Evolutionary conservation across 2,888 invertebrate species (phyloP).

Genomic region (Digitonthophagus gazella): DNA sequence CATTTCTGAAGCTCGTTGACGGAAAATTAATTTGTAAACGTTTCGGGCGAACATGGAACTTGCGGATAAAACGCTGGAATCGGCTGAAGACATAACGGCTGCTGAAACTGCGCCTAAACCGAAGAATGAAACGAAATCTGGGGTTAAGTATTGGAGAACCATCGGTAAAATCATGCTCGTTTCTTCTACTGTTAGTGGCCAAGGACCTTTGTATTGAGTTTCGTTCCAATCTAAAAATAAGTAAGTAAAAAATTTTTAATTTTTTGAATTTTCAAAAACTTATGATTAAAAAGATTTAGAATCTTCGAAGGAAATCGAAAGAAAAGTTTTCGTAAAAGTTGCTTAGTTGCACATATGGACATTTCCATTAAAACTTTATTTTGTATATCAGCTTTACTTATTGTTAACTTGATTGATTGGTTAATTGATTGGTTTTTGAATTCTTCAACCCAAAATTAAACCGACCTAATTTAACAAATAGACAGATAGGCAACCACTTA

Average conservation of each 20-base stretch:
- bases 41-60: constrained; percentile 99
- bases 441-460: too few species aligned
- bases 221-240: constrained; percentile 83
- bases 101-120: constrained; percentile 98
- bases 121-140: constrained; percentile 94
- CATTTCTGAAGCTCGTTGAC: constrained; percentile 94
- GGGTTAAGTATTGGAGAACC: constrained; percentile 95
- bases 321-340: too few species aligned
- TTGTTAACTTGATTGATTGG: too few species aligned
- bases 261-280: neutral
- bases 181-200: constrained; percentile 71
- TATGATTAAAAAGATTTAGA: too few species aligned
- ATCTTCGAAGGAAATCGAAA: too few species aligned
- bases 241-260: neutral
- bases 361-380: too few species aligned
- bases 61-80: constrained; percentile 96
- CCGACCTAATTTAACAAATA: too few species aligned
- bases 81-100: constrained; percentile 99
- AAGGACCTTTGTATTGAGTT: constrained; percentile 78
- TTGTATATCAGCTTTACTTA: too few species aligned
- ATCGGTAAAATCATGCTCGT: constrained; percentile 95
- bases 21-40: constrained; percentile 95
- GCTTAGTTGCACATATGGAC: too few species aligned
- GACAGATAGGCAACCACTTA: too few species aligned
- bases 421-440: too few species aligned